phyloP scores from a whole-genome alignment of 2,113 vertebrate species.

The Megatriorchis doriae region DNA sequence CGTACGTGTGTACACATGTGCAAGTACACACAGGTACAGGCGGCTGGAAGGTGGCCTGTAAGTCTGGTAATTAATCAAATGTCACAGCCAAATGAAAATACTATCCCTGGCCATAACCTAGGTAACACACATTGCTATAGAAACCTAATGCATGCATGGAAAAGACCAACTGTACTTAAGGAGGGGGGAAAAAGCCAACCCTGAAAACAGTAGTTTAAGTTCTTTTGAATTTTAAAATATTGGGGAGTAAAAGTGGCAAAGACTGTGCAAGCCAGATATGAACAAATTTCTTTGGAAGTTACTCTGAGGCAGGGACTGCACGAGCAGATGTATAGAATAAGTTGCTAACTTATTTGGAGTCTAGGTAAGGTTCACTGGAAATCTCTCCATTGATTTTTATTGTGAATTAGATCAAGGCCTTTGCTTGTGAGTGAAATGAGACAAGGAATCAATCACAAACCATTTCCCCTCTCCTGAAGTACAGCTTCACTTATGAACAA shows the following conservation, averaged over 20 bases:
- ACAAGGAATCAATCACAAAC: neutral
- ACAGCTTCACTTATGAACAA: neutral
- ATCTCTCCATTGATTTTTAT: neutral
- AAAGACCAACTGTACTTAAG: neutral
- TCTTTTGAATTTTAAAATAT: neutral
- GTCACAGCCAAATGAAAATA: neutral
- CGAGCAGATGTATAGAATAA: neutral
- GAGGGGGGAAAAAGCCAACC: rapidly evolving
- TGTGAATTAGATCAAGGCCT: neutral
- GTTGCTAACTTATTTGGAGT: neutral
- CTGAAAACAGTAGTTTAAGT: neutral
- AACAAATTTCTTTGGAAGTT: neutral
- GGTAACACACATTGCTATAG: neutral
- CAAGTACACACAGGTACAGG: neutral
- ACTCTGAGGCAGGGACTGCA: neutral
- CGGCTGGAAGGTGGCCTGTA: neutral
- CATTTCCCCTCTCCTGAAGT: neutral
- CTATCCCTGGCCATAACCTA: neutral
- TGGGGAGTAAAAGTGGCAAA: neutral
- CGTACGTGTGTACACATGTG: rapidly evolving
- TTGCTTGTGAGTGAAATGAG: neutral
- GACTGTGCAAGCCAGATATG: neutral
- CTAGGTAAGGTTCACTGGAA: neutral
- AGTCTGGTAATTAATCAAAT: neutral
- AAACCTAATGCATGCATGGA: neutral